A percentile compares a stretch with the other conserved stretches of the same genome.
Evolutionary conservation across 1,140 invertebrate genomes (phyloP).

Genomic region (Pseudomyrmex flavicornis): DNA sequence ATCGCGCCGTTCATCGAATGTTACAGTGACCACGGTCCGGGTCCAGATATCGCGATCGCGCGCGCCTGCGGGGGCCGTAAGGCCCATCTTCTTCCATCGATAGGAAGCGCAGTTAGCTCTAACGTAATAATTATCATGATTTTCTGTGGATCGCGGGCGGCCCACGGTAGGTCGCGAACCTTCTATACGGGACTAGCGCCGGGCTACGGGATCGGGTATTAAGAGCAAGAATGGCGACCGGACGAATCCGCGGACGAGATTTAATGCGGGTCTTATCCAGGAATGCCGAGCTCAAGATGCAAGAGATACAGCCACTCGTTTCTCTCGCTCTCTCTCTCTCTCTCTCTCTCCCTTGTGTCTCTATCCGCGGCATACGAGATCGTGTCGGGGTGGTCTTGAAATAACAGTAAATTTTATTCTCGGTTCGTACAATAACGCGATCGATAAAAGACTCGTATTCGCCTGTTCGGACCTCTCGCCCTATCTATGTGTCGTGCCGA

Average conservation of each 20-base stretch:
- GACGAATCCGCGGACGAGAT: slow-evolving; percentile 68
- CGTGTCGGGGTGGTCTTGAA: slow-evolving; percentile 64
- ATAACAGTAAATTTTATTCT: slow-evolving; percentile 73
- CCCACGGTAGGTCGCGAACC: slow-evolving; percentile 69
- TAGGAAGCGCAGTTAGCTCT: slow-evolving; percentile 78
- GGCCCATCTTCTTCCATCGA: slow-evolving; percentile 63
- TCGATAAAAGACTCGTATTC: slow-evolving; percentile 56
- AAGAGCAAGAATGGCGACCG: slow-evolving; percentile 67
- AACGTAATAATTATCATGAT: slow-evolving; percentile 83
- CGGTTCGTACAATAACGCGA: slow-evolving; percentile 71
- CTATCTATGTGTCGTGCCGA: slow-evolving; percentile 41
- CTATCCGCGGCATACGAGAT: slow-evolving; percentile 62
- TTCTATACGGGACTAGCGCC: slow-evolving; percentile 43
- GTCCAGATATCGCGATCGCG: slow-evolving; percentile 44
- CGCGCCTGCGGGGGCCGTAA: slow-evolving; percentile 15
- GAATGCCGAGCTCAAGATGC: slow-evolving; percentile 71
- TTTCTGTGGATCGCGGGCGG: slow-evolving; percentile 72
- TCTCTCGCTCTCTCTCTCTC: too few species aligned
- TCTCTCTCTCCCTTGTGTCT: too few species aligned
- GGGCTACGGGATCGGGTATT: slow-evolving; percentile 77
- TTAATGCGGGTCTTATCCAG: slow-evolving; percentile 73
- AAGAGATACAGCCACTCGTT: slow-evolving; percentile 64
- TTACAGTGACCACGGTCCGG: slow-evolving; percentile 70
- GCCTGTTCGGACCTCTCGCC: slow-evolving; percentile 23
- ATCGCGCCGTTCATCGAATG: slow-evolving; percentile 67